Conservation (phyloP, 2,888 invertebrate genomes). For the Oscheius myriophilus region DNA sequence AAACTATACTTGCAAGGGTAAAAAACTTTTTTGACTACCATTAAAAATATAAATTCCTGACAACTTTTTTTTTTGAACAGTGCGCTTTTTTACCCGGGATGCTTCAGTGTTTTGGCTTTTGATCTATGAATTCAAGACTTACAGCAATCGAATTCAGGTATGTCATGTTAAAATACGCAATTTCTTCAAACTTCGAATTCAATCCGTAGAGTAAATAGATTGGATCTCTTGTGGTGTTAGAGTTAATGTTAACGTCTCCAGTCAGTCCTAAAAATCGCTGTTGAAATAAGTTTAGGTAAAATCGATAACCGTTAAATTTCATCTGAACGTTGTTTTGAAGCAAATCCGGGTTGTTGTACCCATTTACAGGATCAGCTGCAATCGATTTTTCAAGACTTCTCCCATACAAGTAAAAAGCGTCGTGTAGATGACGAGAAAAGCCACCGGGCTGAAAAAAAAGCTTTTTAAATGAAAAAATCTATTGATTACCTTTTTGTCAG, state of each 20-base stretch:
- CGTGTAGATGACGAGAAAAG: constrained; percentile 55
- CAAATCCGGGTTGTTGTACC: constrained; percentile 5
- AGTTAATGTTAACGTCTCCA: constrained; percentile 49
- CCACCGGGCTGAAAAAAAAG: constrained; percentile 26
- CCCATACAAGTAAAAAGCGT: constrained; percentile 61
- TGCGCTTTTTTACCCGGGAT: too few relatives aligned
- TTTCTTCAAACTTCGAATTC: constrained; percentile 38
- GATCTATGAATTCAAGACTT: background rate
- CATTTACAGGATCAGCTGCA: background rate
- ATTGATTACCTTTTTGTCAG: constrained; percentile 23
- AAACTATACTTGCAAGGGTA: too few relatives aligned
- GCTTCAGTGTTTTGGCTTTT: too few relatives aligned
- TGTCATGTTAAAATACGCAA: constrained; percentile 43
- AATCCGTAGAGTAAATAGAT: constrained; percentile 44
- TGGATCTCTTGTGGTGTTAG: constrained; percentile 43
- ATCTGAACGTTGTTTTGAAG: constrained; percentile 36
- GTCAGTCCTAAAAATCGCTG: constrained; percentile 39
- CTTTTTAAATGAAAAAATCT: background rate
- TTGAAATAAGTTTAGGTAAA: too few relatives aligned
- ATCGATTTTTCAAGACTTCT: constrained; percentile 44
- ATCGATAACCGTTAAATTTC: constrained; percentile 36
- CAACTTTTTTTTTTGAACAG: too few relatives aligned
- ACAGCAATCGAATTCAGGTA: constrained; percentile 22
- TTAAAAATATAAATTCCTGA: too few relatives aligned
- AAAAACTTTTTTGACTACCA: too few relatives aligned